Evolutionary conservation across 2,797 vertebrate genomes (phyloP).

Genomic region (Rallus crepitans): DNA sequence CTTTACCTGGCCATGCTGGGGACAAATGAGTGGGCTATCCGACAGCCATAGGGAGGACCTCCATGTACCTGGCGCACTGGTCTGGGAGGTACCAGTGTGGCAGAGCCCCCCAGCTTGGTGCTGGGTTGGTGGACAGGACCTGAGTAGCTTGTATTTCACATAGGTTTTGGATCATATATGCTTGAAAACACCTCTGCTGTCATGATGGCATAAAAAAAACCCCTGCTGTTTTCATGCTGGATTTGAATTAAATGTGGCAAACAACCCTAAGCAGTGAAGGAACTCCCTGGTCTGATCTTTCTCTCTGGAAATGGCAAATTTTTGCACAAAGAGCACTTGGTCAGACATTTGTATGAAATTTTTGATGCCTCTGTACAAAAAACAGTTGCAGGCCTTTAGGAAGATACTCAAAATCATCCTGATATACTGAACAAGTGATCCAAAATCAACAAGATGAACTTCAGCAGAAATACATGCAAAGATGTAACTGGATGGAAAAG

Average conservation of each 20-base stretch:
- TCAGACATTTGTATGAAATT: neutral
- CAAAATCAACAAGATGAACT: neutral
- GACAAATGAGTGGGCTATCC: neutral
- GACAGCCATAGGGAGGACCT: neutral
- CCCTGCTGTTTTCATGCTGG: neutral
- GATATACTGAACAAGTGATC: neutral
- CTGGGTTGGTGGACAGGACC: neutral
- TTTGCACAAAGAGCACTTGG: neutral
- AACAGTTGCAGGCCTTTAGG: fast-evolving
- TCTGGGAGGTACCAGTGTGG: neutral
- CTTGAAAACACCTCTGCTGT: neutral
- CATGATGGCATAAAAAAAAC: neutral
- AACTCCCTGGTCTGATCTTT: neutral
- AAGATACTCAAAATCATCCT: neutral
- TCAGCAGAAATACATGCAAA: neutral
- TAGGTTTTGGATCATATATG: neutral
- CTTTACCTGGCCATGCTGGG: neutral
- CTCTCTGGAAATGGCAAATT: neutral
- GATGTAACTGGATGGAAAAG: neutral
- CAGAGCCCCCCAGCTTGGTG: neutral
- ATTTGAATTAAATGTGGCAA: neutral
- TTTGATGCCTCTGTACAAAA: neutral
- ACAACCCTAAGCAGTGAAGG: neutral
- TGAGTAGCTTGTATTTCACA: neutral
- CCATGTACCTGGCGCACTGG: fast-evolving